Conservation (phyloP, 1,140 invertebrate species). For the Pseudomyrmex flavicornis region DNA sequence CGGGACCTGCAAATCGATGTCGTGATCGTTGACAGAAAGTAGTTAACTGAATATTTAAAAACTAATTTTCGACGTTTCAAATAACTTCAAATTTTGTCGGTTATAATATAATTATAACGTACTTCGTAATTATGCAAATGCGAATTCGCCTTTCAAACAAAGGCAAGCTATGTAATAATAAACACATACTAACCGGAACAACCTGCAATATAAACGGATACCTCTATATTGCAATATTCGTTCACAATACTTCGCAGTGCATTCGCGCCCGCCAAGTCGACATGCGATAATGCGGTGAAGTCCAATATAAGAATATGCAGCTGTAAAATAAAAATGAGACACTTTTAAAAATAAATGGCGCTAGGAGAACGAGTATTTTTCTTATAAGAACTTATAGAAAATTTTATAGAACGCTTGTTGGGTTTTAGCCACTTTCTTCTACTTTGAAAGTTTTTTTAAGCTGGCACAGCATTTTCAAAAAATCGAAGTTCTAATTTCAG, state of each 20-base stretch:
- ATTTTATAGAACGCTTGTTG: too few relatives aligned
- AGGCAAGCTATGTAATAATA: constrained; percentile 10
- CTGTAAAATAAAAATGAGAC: constrained; percentile 76
- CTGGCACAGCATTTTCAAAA: too few relatives aligned
- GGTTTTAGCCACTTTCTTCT: too few relatives aligned
- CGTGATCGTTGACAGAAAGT: neutral
- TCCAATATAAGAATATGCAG: constrained; percentile 88
- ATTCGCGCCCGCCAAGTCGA: constrained; percentile 89
- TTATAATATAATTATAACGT: too few relatives aligned
- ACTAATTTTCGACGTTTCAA: too few relatives aligned
- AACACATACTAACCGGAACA: constrained; percentile 86
- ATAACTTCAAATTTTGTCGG: too few relatives aligned
- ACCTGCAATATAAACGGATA: constrained; percentile 87
- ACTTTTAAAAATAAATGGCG: neutral
- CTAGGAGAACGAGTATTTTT: neutral
- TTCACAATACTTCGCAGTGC: constrained; percentile 86
- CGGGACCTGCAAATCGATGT: constrained; percentile 84
- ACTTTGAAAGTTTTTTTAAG: too few relatives aligned
- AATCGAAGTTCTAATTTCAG: too few relatives aligned
- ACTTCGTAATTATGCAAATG: neutral
- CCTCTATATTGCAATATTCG: constrained; percentile 85
- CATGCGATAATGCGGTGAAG: constrained; percentile 89
- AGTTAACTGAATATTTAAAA: neutral
- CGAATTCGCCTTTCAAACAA: neutral
- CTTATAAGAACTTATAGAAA: too few relatives aligned